Percentiles rank a stretch among this genome's conserved stretches.
Conservation (phyloP, 2,113 vertebrate genomes). For the Sula dactylatra region DNA sequence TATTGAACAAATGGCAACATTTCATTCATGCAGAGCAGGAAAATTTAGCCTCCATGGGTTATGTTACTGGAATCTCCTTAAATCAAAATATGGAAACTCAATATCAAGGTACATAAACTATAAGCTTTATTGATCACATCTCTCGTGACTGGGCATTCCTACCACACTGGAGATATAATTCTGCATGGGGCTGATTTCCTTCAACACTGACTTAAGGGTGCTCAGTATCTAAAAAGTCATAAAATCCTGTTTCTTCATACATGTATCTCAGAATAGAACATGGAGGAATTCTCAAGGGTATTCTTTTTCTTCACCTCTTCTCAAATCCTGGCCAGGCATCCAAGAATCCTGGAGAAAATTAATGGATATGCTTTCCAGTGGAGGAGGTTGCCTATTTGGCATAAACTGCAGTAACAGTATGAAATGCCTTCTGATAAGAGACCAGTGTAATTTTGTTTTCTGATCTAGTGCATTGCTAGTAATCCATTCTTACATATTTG, state of each 20-base stretch:
- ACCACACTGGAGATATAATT: background rate
- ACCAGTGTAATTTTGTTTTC: background rate
- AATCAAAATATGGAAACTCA: slow-evolving; percentile 49
- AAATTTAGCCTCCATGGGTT: slow-evolving; percentile 25
- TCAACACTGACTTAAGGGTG: background rate
- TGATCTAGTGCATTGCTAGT: background rate
- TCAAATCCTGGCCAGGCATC: background rate
- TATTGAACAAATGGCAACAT: slow-evolving; percentile 45
- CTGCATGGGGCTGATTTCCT: background rate
- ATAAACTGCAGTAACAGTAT: background rate
- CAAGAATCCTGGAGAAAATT: slow-evolving; percentile 2
- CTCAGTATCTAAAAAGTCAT: background rate
- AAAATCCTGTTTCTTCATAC: background rate
- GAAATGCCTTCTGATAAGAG: slow-evolving; percentile 7
- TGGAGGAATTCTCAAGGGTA: background rate
- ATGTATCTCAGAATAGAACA: background rate
- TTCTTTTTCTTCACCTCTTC: background rate
- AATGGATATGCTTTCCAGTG: background rate
- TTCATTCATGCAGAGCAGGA: slow-evolving; percentile 16
- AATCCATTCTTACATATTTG: slow-evolving; percentile 27
- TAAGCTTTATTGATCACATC: slow-evolving; percentile 42
- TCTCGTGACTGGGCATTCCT: background rate
- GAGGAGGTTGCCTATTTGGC: background rate
- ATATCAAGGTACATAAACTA: slow-evolving; percentile 51
- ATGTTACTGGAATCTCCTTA: slow-evolving; percentile 40